A percentile compares a stretch with the other conserved stretches of the same genome.
Conservation (phyloP, 2,797 vertebrate species). For the Rhadinocentrus ornatus region DNA sequence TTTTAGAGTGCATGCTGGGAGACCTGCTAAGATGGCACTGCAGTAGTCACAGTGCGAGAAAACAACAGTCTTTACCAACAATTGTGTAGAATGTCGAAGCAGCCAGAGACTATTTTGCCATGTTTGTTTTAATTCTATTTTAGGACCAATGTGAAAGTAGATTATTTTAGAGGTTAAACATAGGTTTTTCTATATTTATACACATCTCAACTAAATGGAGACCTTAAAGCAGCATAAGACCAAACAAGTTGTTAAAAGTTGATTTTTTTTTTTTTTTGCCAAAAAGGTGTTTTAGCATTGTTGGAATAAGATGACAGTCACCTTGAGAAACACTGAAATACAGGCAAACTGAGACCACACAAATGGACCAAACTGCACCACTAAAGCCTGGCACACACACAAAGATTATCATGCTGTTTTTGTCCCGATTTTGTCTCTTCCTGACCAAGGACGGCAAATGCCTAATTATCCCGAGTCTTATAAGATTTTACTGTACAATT, state of each 20-base stretch:
- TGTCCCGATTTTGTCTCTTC: no score
- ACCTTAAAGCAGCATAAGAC: background rate
- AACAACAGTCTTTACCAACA: background rate
- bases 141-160: background rate
- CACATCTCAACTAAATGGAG: background rate
- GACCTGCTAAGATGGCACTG: background rate
- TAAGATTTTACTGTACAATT: no score
- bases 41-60: background rate
- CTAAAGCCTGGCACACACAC: no score
- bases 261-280: background rate
- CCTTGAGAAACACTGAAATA: background rate
- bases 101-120: background rate
- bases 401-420: no score
- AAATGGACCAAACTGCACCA: conserved; percentile 5
- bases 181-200: background rate
- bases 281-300: background rate
- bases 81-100: background rate
- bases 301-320: background rate
- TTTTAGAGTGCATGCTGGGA: background rate
- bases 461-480: no score
- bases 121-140: background rate
- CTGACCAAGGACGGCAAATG: no score
- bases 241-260: background rate
- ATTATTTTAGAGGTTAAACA: background rate
- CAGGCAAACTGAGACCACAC: background rate